Conservation (phyloP, 2,113 vertebrate genomes). For the Hippocampus guttulatus region DNA sequence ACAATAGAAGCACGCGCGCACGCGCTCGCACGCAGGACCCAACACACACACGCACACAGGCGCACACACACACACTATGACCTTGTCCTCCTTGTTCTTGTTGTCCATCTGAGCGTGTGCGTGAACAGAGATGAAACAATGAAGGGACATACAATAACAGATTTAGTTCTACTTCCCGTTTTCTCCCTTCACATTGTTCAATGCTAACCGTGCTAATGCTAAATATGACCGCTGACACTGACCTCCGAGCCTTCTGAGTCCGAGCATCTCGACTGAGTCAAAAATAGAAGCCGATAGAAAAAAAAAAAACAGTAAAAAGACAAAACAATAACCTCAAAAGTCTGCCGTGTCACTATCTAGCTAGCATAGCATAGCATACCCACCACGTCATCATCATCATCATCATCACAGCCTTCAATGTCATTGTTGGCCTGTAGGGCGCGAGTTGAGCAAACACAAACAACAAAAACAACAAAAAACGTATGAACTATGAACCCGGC, state of each 20-base stretch:
- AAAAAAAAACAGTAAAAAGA: neutral
- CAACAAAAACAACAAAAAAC: constrained; percentile 1
- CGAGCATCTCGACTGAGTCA: constrained; percentile 64
- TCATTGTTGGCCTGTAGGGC: constrained; percentile 49
- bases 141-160: neutral
- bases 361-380: constrained; percentile 34
- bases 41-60: neutral
- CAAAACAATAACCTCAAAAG: neutral
- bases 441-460: neutral
- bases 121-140: neutral
- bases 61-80: constrained; percentile 16
- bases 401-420: constrained; percentile 41
- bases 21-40: too few relatives aligned
- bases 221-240: constrained; percentile 20
- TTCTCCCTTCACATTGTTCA: neutral
- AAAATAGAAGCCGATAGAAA: neutral
- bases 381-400: constrained; percentile 56
- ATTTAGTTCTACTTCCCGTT: neutral
- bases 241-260: constrained; percentile 71
- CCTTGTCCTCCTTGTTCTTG: constrained; percentile 68
- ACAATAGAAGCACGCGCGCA: neutral
- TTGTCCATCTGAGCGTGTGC: constrained; percentile 60
- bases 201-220: neutral
- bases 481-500: neutral
- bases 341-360: neutral